phyloP scores from a whole-genome alignment of 2,888 invertebrate species.

The Gerris lacustris region DNA sequence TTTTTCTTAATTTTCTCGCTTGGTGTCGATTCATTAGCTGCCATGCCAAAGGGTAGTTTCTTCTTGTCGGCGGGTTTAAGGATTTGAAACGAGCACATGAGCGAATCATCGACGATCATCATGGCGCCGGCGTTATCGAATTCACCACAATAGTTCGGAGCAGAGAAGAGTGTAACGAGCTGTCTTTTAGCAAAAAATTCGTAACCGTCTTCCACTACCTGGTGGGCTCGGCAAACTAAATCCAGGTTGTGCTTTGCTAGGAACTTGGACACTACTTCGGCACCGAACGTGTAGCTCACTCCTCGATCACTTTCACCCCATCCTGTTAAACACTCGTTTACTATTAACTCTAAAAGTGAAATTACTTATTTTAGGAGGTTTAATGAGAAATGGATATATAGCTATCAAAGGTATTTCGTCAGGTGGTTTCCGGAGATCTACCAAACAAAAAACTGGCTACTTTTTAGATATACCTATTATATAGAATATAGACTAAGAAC shows the following conservation, averaged over 20 bases:
- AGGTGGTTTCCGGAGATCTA: too few species aligned
- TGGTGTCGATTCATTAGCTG: too few species aligned
- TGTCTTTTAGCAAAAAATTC: conserved; percentile 27
- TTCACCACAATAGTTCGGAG: conserved; percentile 24
- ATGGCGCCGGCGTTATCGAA: conserved; percentile 24
- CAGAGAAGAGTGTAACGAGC: conserved; percentile 27
- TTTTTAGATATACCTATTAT: too few species aligned
- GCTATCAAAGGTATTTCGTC: too few species aligned
- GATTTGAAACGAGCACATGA: conserved; percentile 24
- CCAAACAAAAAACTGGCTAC: too few species aligned
- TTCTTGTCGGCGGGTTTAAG: conserved; percentile 16
- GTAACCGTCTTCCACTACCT: conserved; percentile 38
- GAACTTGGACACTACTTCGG: conserved; percentile 51
- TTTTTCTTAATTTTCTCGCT: too few species aligned
- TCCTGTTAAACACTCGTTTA: background rate
- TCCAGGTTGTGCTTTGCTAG: conserved; percentile 51
- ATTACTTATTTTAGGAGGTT: too few species aligned
- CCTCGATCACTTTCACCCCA: conserved; percentile 55
- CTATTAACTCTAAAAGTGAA: too few species aligned
- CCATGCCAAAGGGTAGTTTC: background rate
- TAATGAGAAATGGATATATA: too few species aligned
- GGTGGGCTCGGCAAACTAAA: conserved; percentile 52
- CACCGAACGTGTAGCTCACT: conserved; percentile 51
- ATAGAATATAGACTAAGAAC: too few species aligned
- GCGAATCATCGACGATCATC: conserved; percentile 20